Evolutionary conservation across 2,113 vertebrate species (phyloP).

Genomic region (Eonycteris spelaea): DNA sequence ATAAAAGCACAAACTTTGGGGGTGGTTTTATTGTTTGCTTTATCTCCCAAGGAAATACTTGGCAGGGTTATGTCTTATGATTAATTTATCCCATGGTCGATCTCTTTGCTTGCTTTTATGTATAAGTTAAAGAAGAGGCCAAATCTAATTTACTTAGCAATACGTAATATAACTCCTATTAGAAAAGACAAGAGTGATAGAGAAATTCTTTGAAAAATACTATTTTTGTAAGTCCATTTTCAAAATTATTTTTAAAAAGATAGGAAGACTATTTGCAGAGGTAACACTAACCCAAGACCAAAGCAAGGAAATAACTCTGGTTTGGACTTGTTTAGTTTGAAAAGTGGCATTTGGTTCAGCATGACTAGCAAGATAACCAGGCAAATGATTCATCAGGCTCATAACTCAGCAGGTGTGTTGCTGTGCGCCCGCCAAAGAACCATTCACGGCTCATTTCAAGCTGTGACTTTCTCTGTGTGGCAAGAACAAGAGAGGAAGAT

Average conservation of each 20-base stretch:
- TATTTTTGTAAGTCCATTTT: conserved; percentile 21
- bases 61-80: conserved; percentile 24
- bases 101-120: conserved; percentile 59
- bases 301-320: conserved; percentile 28
- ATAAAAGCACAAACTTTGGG: not conserved
- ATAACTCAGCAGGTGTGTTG: conserved; percentile 66
- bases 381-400: not conserved
- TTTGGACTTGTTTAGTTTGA: conserved; percentile 51
- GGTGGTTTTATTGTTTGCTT: not conserved
- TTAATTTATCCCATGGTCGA: conserved; percentile 57
- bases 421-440: conserved; percentile 58
- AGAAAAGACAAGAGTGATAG: not conserved
- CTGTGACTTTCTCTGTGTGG: conserved; percentile 80
- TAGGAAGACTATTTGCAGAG: not conserved
- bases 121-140: conserved; percentile 47
- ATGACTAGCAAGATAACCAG: conserved; percentile 65
- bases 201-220: conserved; percentile 16
- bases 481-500: conserved; percentile 68
- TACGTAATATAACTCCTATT: conserved; percentile 37
- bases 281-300: conserved; percentile 23
- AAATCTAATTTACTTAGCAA: conserved; percentile 46
- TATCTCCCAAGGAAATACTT: conserved; percentile 54
- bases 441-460: conserved; percentile 72
- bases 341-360: conserved; percentile 49
- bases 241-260: not conserved